Evolutionary conservation across 2,797 vertebrate species (phyloP), one percentile per base, ranked within the genome.

Genomic region (Vipera ursinii): DNA sequence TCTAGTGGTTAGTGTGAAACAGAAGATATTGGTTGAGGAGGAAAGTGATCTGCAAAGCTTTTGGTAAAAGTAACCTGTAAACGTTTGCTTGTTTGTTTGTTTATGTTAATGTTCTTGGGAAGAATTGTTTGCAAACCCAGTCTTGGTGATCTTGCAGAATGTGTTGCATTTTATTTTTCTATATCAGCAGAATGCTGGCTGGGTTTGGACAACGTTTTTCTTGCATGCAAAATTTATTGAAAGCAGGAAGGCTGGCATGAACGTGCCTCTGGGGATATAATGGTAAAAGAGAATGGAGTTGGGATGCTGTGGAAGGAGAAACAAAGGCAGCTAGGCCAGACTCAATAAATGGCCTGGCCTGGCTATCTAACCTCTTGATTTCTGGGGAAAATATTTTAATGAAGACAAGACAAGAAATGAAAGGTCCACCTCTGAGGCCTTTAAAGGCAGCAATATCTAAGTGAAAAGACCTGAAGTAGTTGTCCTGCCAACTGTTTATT

Each of bases 1-100:
- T 92, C 91, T 89, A 92, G 87, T 63, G 87, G 91, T 85, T n/a
- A 55, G 14, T 44, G 73, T 32, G 82, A 44, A 63, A 51, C 15
- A 32, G 32, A 13, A 32, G 48, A 55, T 14, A 4, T n/a, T 51
- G 20, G 69, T 78, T 10, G 10, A 60, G 38, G 17, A 78, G 38
- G 44, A 88, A 60, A 82, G 44, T 8, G 14, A 69, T 61, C 28
- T 14, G 44, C 20, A 28, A 24, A 87, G 55, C 1, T 12, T 32
- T 12, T 86, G 48, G 14, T 9, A 51, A 60, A 44, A 59, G 26
- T 26, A 24, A 60, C 9, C 56, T n/a, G 10, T 28, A n/a, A 12
- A n/a, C 3, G 4, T 44, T 78, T 44, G 3, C 17, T 78, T 78
- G 2, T 38, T 57, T 59, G 6, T 59, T 59, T 59, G 6, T 6